Evolutionary conservation across 2,113 vertebrate species (phyloP).

Genomic region (pig (Sus scrofa)): DNA sequence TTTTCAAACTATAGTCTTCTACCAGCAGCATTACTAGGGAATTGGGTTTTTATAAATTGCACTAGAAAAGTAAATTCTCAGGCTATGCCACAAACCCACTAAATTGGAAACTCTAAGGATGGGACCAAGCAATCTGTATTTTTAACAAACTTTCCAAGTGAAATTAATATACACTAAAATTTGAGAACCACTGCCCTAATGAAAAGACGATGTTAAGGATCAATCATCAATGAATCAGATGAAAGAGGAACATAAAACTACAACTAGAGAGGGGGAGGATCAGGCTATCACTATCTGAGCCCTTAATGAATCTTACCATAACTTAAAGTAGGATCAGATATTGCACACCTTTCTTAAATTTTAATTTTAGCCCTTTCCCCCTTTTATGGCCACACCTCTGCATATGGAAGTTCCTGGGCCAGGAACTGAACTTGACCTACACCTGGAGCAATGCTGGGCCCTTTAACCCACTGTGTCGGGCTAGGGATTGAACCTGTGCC

Average conservation of each 20-base stretch:
- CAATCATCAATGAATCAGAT: not conserved
- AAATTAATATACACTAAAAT: conserved; percentile 1
- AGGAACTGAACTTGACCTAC: too few relatives aligned
- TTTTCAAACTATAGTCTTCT: not conserved
- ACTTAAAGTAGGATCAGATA: not conserved
- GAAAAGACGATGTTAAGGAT: not conserved
- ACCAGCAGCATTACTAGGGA: not conserved
- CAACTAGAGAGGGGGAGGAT: not conserved
- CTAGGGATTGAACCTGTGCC: too few relatives aligned
- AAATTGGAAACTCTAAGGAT: not conserved
- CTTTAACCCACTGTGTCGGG: too few relatives aligned
- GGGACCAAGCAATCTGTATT: not conserved
- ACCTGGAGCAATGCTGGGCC: too few relatives aligned
- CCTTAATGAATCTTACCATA: not conserved
- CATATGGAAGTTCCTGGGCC: too few relatives aligned
- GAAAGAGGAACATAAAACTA: not conserved
- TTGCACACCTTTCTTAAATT: too few relatives aligned
- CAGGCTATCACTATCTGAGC: not conserved
- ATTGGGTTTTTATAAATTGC: not conserved
- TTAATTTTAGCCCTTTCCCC: too few relatives aligned
- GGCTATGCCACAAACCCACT: not conserved
- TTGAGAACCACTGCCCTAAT: not conserved
- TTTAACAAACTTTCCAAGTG: conserved; percentile 5
- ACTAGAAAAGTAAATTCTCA: conserved; percentile 1
- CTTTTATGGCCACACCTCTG: too few relatives aligned